A percentile compares a stretch with the other conserved stretches of the same genome.
These are phyloP conservation scores for Oreochromis niloticus DNA, from an alignment of 2,113 vertebrate species.

Conservation along the genomic window DNA sequence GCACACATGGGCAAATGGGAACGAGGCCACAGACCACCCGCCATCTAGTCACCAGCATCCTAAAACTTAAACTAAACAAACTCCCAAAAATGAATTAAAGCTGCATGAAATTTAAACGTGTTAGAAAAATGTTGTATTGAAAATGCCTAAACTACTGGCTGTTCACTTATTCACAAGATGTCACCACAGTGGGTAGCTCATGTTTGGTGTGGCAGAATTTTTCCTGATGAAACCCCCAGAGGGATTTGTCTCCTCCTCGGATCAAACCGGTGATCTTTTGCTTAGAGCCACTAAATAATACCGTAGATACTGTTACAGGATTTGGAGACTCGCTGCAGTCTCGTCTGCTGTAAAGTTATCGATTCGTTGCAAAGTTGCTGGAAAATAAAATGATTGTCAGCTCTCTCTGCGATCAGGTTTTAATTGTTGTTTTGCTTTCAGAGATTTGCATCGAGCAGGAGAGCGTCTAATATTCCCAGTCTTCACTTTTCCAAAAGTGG, in stretches of 20 bases:
- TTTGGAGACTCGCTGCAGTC: background rate
- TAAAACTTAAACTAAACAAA: background rate
- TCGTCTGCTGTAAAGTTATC: background rate
- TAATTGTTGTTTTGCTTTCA: background rate
- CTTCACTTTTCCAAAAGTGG: accelerated
- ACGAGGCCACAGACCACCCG: too few species aligned
- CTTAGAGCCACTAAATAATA: background rate
- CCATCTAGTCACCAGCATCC: background rate
- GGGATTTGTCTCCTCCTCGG: background rate
- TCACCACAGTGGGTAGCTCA: background rate
- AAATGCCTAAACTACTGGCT: background rate
- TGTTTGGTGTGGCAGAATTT: background rate
- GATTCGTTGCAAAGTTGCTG: accelerated
- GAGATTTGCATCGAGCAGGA: background rate
- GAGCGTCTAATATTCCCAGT: background rate
- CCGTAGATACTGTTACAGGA: background rate
- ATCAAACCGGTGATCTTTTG: background rate
- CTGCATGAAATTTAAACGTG: background rate
- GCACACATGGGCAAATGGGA: background rate
- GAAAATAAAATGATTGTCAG: background rate
- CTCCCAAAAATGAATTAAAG: background rate
- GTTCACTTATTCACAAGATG: background rate
- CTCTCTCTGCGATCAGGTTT: background rate
- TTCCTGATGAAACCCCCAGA: background rate
- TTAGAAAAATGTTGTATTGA: accelerated